Percentiles rank a stretch among this genome's conserved stretches.
phyloP scores from a whole-genome alignment of 2,113 vertebrate genomes.

The Misgurnus anguillicaudatus region DNA sequence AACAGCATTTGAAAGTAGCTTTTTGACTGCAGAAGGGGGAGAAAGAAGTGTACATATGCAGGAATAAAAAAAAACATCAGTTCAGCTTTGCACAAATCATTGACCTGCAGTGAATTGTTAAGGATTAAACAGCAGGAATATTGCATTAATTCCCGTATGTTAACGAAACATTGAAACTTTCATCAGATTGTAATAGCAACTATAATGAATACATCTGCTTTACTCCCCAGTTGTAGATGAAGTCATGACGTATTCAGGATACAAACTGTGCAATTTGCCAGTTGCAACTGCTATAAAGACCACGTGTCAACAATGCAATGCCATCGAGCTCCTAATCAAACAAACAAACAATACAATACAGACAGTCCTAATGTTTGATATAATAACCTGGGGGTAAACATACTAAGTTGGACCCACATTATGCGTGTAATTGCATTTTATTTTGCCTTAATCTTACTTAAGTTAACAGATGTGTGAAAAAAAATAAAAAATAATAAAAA shows the following conservation, averaged over 20 bases:
- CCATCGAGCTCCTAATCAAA: neutral
- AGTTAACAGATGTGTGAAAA: neutral
- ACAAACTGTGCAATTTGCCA: neutral
- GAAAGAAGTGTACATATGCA: neutral
- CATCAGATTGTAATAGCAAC: neutral
- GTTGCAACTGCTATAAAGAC: neutral
- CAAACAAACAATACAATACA: neutral
- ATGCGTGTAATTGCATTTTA: neutral
- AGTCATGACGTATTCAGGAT: neutral
- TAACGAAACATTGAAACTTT: conserved; percentile 1
- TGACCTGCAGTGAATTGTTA: neutral
- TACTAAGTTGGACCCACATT: neutral
- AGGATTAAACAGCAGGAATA: neutral
- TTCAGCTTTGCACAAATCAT: neutral
- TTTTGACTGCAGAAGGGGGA: neutral
- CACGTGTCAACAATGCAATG: neutral
- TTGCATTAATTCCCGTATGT: neutral
- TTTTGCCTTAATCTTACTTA: neutral
- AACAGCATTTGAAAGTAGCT: neutral
- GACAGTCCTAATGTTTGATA: too few species aligned
- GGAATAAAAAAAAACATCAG: neutral
- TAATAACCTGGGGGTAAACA: neutral
- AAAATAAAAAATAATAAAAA: neutral
- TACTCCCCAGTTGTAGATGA: neutral
- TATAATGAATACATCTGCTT: neutral